Evolutionary conservation across 2,113 vertebrate genomes (phyloP).

Genomic region (Bucco capensis): DNA sequence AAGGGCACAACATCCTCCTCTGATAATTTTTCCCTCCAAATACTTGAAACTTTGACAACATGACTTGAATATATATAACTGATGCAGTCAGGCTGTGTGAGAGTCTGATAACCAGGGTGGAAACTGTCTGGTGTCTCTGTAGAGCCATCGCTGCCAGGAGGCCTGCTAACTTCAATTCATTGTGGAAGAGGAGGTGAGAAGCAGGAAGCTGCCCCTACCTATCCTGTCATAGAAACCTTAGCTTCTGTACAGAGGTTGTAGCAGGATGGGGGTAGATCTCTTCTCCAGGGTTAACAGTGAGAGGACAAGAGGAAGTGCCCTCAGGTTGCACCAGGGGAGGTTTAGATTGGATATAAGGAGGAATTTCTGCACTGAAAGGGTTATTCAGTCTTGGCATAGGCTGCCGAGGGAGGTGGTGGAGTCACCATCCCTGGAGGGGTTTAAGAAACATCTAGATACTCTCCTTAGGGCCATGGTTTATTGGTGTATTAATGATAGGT

Average conservation of each 20-base stretch:
- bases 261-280: too few species aligned
- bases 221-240: not conserved
- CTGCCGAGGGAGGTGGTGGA: too few species aligned
- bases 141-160: not conserved
- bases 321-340: too few species aligned
- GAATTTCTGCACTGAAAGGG: too few species aligned
- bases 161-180: fast-evolving
- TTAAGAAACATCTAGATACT: too few species aligned
- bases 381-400: too few species aligned
- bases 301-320: too few species aligned
- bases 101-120: not conserved
- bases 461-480: too few species aligned
- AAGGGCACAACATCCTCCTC: not conserved
- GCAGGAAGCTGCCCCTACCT: not conserved
- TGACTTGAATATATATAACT: not conserved
- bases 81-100: not conserved
- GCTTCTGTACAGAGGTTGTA: not conserved
- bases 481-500: too few species aligned
- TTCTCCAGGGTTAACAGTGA: too few species aligned
- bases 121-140: not conserved
- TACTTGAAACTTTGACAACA: not conserved
- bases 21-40: not conserved
- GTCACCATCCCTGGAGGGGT: too few species aligned
- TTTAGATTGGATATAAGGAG: too few species aligned
- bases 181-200: not conserved